phyloP scores from a whole-genome alignment of 2,888 invertebrate species.

The Sussaba pulchella region DNA sequence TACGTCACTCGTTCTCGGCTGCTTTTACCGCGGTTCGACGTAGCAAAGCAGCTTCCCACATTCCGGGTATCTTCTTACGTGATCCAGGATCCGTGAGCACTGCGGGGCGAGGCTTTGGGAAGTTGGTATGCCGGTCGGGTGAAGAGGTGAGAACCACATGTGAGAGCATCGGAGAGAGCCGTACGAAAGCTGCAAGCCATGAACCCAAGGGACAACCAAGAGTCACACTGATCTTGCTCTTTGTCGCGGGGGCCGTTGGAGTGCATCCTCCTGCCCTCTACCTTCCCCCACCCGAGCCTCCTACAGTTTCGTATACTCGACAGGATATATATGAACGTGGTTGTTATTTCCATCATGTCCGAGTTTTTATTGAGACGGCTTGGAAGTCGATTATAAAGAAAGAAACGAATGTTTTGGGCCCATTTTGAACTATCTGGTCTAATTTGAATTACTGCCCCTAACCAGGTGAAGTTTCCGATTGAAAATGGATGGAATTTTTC shows the following conservation, averaged over 20 bases:
- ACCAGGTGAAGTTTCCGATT: too few species aligned
- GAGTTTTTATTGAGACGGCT: too few species aligned
- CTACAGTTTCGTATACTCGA: too few species aligned
- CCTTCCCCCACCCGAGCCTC: too few species aligned
- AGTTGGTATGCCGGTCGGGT: slow-evolving; percentile 30
- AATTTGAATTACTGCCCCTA: too few species aligned
- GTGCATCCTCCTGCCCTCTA: slow-evolving; percentile 73
- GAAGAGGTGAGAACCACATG: slow-evolving; percentile 75
- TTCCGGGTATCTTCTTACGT: slow-evolving; percentile 8
- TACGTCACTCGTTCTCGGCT: neutral
- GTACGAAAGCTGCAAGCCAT: slow-evolving; percentile 57
- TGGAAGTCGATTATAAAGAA: too few species aligned
- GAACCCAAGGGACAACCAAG: slow-evolving; percentile 77
- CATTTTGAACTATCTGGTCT: too few species aligned
- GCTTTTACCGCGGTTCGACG: neutral
- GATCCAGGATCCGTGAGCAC: slow-evolving; percentile 21
- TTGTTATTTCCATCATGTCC: too few species aligned
- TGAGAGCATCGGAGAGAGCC: slow-evolving; percentile 70
- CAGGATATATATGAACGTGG: too few species aligned
- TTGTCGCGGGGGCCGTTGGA: slow-evolving; percentile 79
- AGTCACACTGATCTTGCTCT: slow-evolving; percentile 82
- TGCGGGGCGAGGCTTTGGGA: slow-evolving; percentile 47
- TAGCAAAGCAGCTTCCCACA: slow-evolving; percentile 11
- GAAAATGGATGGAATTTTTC: too few species aligned
- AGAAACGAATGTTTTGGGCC: too few species aligned